These are phyloP conservation scores for Macrobrachium rosenbergii DNA, from an alignment of 1,140 invertebrate species.

Conservation along the genomic window DNA sequence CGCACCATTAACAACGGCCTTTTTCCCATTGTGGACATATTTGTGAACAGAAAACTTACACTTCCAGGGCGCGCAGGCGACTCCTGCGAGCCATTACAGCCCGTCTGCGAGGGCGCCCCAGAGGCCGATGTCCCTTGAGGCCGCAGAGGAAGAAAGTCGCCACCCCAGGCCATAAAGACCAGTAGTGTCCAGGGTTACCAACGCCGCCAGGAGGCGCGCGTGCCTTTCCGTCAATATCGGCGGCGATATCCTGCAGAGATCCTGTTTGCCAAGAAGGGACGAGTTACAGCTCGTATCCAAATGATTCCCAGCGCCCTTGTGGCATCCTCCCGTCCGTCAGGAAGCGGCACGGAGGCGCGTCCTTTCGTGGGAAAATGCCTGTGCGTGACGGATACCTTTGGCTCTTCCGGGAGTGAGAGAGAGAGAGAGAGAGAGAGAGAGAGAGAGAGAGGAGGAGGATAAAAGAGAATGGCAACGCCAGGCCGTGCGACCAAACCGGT, in stretches of 20 bases:
- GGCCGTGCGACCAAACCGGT: constrained; percentile 51
- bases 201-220: too few species aligned
- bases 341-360: too few species aligned
- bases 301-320: too few species aligned
- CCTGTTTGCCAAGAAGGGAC: not conserved
- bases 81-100: constrained; percentile 9
- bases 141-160: constrained; percentile 37
- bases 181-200: constrained; percentile 46
- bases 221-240: not conserved
- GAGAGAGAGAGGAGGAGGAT: not conserved
- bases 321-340: too few species aligned
- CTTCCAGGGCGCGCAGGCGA: constrained; percentile 18
- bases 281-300: too few species aligned
- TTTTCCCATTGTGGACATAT: constrained; percentile 62
- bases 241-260: not conserved
- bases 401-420: too few species aligned
- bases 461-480: constrained; percentile 35
- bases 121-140: constrained; percentile 10
- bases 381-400: too few species aligned
- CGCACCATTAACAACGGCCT: constrained; percentile 59
- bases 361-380: too few species aligned
- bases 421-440: not conserved
- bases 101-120: not conserved
- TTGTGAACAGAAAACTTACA: constrained; percentile 63
- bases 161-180: constrained; percentile 53